These are phyloP conservation scores for Phenacoccus solenopsis DNA, from an alignment of 1,140 invertebrate genomes.

Conservation along the genomic window DNA sequence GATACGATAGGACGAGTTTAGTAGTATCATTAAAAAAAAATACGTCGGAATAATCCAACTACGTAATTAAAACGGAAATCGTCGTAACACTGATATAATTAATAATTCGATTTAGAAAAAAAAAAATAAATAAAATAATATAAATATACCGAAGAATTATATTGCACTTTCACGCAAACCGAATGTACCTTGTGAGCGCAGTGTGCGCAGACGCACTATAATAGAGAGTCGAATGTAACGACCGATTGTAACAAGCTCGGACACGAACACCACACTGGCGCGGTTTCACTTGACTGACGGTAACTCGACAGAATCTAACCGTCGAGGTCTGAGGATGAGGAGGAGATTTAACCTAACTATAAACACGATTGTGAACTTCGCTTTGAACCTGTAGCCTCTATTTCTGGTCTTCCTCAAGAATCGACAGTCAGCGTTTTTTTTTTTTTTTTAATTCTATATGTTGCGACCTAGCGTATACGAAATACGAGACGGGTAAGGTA, in stretches of 20 bases:
- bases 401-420: background rate
- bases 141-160: background rate
- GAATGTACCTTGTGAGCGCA: background rate
- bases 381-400: background rate
- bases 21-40: background rate
- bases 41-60: background rate
- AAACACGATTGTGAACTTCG: background rate
- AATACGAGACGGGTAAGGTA: no score
- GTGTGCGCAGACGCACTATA: conserved; percentile 11
- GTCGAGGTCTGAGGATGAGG: background rate
- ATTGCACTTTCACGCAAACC: background rate
- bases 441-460: no score
- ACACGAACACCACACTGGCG: conserved; percentile 7
- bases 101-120: background rate
- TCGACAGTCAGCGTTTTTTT: background rate
- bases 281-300: conserved; percentile 12
- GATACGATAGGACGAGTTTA: background rate
- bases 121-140: background rate
- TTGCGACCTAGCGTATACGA: background rate
- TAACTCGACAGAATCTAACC: background rate
- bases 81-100: background rate
- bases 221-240: background rate
- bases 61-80: background rate
- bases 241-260: conserved; percentile 7
- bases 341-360: background rate